These are phyloP conservation scores for Amblyjoppa fuscipennis DNA, from an alignment of 2,888 invertebrate species.

Conservation along the genomic window DNA sequence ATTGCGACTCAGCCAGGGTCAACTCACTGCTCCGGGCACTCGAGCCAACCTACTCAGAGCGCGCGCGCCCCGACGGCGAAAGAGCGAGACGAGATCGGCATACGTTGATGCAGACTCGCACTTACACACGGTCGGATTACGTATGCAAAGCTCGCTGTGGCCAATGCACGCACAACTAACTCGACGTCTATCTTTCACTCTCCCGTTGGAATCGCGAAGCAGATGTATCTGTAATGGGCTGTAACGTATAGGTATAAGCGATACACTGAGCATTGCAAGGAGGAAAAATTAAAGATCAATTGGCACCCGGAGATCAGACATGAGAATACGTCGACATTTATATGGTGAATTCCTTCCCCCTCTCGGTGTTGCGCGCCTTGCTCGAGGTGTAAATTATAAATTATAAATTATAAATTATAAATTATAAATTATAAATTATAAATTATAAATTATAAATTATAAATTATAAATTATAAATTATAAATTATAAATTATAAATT, in stretches of 20 bases:
- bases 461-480: no score
- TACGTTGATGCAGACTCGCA: conserved; percentile 29
- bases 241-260: conserved; percentile 24
- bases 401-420: no score
- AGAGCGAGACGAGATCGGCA: conserved; percentile 41
- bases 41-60: conserved; percentile 30
- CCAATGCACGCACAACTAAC: conserved; percentile 65
- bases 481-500: no score
- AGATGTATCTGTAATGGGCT: conserved; percentile 8
- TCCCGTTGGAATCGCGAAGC: conserved; percentile 18
- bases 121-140: conserved; percentile 51
- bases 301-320: conserved; percentile 65
- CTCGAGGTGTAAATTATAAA: conserved; percentile 24
- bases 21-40: conserved; percentile 76
- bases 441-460: no score
- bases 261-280: conserved; percentile 32
- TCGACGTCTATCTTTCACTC: conserved; percentile 12
- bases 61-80: no score
- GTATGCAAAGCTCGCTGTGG: conserved; percentile 60
- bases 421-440: no score
- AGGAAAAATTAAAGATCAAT: conserved; percentile 70
- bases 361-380: conserved; percentile 33
- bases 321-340: conserved; percentile 67
- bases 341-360: conserved; percentile 21
- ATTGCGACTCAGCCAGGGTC: conserved; percentile 84